Base-by-base conservation (phyloP, 2,797 vertebrate species). In the Darevskia mixta region DNA sequence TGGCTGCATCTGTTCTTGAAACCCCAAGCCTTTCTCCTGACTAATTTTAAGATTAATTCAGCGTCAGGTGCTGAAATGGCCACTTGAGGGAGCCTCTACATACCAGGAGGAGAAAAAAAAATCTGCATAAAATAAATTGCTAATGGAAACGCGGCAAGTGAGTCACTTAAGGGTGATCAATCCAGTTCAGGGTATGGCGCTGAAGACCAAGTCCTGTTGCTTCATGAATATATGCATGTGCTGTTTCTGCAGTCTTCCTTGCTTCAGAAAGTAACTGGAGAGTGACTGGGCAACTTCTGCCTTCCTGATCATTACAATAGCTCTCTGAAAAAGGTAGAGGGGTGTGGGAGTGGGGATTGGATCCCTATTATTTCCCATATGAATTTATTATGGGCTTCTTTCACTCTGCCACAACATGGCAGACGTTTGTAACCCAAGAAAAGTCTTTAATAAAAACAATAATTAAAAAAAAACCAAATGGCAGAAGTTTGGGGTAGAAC, bases 191-290 rank as follows among this genome's bases (percentile, higher is more conserved):
- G 79, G 17, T 72, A 83, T 0, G 8, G 64, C 25, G 80, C 71
- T 73, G 23, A n/a, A 76, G 6, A 75, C 0, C 45, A 32, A 43
- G 3, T 72, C 87, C 32, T 25, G 20, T 32, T 35, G 0, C 49
- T 92, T 91, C 25, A 88, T 45, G 8, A 1, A 81, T 67, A 72
- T 58, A 41, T 89, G 83, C 76, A 79, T 0, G 3, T 55, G 61
- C 73, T 82, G 69, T 87, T n/a, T 1, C 35, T 1, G n/a, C 41
- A 25, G 13, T 0, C 78, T 90, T 71, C 78, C 5, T 10, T 90
- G 9, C 41, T 86, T 87, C n/a, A 84, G 25, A 15, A 80, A n/a
- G 43, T 0, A 86, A 87, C 75, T 1, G 0, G 23, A 61, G 72
- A n/a, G 49, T 41, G 15, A 64, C 71, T 38, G 35, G 49, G 23